These are phyloP conservation scores for Chamaetylas fuelleborni DNA, from an alignment of 2,113 vertebrate species.

Conservation along the genomic window DNA sequence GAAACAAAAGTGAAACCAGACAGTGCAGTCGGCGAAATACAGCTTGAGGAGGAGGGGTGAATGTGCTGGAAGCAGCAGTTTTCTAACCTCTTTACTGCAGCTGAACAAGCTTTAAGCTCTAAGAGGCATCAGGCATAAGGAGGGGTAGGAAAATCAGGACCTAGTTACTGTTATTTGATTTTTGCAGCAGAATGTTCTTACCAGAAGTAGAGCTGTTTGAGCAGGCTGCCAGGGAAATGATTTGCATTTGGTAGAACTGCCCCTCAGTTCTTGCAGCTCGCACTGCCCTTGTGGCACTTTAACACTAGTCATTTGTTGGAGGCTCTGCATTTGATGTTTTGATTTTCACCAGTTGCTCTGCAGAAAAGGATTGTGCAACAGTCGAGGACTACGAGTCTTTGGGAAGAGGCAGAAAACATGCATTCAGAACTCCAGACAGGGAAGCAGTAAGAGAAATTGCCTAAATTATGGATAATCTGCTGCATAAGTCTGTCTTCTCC, in stretches of 20 bases:
- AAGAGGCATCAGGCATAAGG: slow-evolving; percentile 38
- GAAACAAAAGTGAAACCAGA: slow-evolving; percentile 48
- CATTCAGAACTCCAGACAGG: not conserved
- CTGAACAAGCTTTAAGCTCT: slow-evolving; percentile 48
- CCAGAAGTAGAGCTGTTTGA: slow-evolving; percentile 51
- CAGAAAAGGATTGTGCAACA: slow-evolving; percentile 24
- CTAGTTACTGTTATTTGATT: slow-evolving; percentile 42
- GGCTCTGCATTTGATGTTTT: not conserved
- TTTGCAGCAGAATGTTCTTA: slow-evolving; percentile 30
- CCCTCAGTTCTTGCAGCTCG: not conserved
- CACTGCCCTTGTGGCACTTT: not conserved
- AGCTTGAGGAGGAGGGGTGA: not conserved
- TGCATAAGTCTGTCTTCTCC: slow-evolving; percentile 43
- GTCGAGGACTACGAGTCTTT: not conserved
- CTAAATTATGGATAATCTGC: slow-evolving; percentile 63
- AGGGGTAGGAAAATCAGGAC: slow-evolving; percentile 41
- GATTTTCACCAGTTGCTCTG: slow-evolving; percentile 28
- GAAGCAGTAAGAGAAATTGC: slow-evolving; percentile 3
- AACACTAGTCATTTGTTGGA: slow-evolving; percentile 51
- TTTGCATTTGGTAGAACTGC: slow-evolving; percentile 54
- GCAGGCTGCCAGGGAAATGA: not conserved
- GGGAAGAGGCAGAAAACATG: not conserved
- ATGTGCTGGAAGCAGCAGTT: slow-evolving; percentile 15
- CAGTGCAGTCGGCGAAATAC: not conserved
- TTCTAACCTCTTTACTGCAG: slow-evolving; percentile 52